These are phyloP conservation scores for Bryconaethiops microstoma DNA, from an alignment of 2,797 vertebrate genomes.

Conservation along the genomic window DNA sequence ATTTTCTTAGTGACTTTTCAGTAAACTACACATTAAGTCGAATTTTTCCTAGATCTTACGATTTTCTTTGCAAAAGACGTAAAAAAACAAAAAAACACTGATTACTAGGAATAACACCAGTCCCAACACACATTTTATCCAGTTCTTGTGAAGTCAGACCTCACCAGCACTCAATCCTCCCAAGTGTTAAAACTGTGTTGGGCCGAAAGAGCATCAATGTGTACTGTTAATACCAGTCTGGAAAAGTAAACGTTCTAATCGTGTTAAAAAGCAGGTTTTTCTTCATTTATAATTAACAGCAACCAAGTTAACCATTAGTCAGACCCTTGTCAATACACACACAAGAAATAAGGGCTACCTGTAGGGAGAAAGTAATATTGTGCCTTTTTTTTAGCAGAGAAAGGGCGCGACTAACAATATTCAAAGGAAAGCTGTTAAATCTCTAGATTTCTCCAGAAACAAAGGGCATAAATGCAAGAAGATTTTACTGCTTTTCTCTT, in stretches of 20 bases:
- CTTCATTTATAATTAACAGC: neutral
- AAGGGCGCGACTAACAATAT: too few relatives aligned
- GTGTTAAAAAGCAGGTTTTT: neutral
- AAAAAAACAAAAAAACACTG: too few relatives aligned
- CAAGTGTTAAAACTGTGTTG: neutral
- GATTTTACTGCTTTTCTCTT: neutral
- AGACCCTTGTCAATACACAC: neutral
- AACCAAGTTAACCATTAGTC: neutral
- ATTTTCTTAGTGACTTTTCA: neutral
- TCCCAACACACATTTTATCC: too few relatives aligned
- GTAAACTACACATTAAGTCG: neutral
- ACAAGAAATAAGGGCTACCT: neutral
- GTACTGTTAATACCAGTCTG: neutral
- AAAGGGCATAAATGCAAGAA: neutral
- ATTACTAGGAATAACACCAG: neutral
- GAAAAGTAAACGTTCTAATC: too few relatives aligned
- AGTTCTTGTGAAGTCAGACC: neutral
- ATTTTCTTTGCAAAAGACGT: neutral
- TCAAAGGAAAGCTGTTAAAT: neutral
- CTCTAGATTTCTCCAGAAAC: neutral
- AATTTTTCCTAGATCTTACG: neutral
- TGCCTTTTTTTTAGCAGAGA: neutral
- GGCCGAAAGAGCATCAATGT: neutral
- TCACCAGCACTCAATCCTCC: neutral
- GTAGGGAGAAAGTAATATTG: neutral